Base-by-base conservation (phyloP, 2,797 vertebrate genomes). In the Hoplostethus mediterraneus region DNA sequence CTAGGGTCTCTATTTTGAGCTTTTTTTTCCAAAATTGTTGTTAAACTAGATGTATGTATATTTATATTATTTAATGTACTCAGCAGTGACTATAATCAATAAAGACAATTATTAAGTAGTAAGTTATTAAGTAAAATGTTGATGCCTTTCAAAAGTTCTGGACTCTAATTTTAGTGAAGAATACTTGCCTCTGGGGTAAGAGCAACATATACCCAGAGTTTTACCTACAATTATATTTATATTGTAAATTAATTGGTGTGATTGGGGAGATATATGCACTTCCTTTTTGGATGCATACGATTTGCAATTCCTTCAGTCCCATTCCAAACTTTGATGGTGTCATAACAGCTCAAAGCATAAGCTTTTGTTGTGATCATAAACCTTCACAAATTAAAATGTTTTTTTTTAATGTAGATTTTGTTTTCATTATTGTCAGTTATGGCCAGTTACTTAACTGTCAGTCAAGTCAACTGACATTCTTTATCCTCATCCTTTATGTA, bases 301-400 rank as follows among this genome's bases (percentile, higher is more conserved):
- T 73, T 87, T 81, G 73, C 51, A 84, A 58, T 90, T 89, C 79
- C 86, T 91, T 91, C 79, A 90, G 84, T 87, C 87, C 92, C 92
- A 94, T 94, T 94, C 92, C 92, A 88, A 88, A 90, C 80, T 77
- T 87, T 72, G 55, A 85, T 75, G 57, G 36, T 66, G 63, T 85
- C 66, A 80, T 67, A 82, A 81, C 65, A 77, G 36, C 67, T 82
- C 57, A 83, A 91, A 77, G 45, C 44, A 70, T 49, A 58, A 53
- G 54, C 17, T n/a, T 58, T 62, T 38, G 64, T 71, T 85, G 84
- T 87, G 78, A 79, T 79, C 13, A 45, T 44, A 47, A 68, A 82
- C 38, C 49, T 68, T 72, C 47, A 73, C 75, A 54, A 88, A 74
- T 71, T 53, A 61, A 76, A 67, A 77, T 59, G 59, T 44, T 69